Evolutionary conservation across 2,113 vertebrate genomes (phyloP).

Genomic region (Crotophaga sulcirostris): DNA sequence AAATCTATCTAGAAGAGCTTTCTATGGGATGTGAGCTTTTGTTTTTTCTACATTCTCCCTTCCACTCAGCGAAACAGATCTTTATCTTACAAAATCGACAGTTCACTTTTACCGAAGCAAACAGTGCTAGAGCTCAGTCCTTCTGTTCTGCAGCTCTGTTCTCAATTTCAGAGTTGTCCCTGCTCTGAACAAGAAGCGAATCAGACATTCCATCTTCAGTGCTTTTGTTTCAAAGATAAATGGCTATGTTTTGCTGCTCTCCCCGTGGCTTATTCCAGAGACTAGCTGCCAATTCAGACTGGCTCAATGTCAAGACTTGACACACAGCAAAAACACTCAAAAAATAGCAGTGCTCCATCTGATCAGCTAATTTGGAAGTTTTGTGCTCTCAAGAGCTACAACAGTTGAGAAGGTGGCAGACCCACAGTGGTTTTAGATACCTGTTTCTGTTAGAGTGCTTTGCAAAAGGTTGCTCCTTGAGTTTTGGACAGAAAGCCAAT

Average conservation of each 20-base stretch:
- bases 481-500: not conserved
- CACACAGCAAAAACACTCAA: constrained; percentile 12
- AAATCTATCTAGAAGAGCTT: not conserved
- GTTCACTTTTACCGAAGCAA: not conserved
- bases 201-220: constrained; percentile 7
- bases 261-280: not conserved
- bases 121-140: not conserved
- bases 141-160: not conserved
- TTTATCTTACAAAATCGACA: not conserved
- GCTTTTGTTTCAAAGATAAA: constrained; percentile 59
- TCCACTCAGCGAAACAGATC: not conserved
- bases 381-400: not conserved
- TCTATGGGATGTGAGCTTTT: not conserved
- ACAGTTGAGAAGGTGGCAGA: not conserved
- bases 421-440: not conserved
- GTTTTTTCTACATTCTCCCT: not conserved
- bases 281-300: constrained; percentile 38
- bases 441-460: not conserved
- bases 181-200: not conserved
- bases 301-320: constrained; percentile 33
- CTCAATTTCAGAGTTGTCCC: not conserved
- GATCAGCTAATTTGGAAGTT: not conserved
- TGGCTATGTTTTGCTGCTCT: constrained; percentile 45
- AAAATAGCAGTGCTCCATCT: not conserved
- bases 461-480: not conserved